Evolutionary conservation across 2,797 vertebrate species (phyloP), one percentile per base, ranked within the genome.

Genomic region (Sebastes iracundus): DNA sequence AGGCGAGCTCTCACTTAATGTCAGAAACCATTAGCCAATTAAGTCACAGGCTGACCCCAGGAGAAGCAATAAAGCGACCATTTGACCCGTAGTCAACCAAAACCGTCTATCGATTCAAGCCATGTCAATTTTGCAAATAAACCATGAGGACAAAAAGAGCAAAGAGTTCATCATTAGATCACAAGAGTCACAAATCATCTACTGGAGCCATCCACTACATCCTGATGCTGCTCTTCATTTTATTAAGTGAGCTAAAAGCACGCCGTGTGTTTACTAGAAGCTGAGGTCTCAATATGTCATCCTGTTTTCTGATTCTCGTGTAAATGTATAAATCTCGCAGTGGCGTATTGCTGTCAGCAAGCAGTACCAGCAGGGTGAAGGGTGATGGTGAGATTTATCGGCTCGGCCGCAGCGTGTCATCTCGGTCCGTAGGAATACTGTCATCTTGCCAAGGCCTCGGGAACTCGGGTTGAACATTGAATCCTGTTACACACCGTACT

Each of bases 321-420:
- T 84, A 42, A 82, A 88, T 82, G 53, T 74, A 67, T 86, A 84
- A 86, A 87, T 87, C 86, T 66, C 0, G 2, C 56, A 2, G 64
- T 32, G 73, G 60, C 3, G 4, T 74, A 42, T 82, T 69, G 67
- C 68, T 66, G 85, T 81, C 86, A 67, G 84, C 83, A 71, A 2
- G 76, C 71, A 69, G 60, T 18, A 70, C 52, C 81, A 61, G 79
- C 83, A 53, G 73, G 87, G 33, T 56, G 67, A 77, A 62, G 53
- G 82, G 14, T 71, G 88, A 87, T 65, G 72, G 75, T 11, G 79
- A 91, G 90, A 87, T 92, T 82, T 88, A 89, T 88, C 72, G 33
- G 78, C 82, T 38, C 28, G 86, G 86, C 69, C 74, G 7, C 87
- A 74, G 79, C 42, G 72, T 79, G 78, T 86, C 81, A 72, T 87